Evolutionary conservation across 2,888 invertebrate species (phyloP).

Genomic region (Eristalinus aeneus): DNA sequence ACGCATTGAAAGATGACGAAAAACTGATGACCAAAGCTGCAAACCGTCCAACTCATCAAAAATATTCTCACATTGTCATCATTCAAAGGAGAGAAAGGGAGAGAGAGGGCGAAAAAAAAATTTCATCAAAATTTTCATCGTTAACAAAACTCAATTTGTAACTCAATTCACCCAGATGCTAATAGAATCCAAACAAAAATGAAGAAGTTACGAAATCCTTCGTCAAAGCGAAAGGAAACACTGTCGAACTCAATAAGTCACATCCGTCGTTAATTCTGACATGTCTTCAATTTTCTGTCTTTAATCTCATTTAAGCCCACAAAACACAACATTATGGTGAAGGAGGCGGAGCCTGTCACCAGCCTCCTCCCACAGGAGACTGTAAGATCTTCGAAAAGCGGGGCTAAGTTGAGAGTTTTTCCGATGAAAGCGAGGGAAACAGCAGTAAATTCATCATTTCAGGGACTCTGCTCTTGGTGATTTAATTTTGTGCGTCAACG

Average conservation of each 20-base stretch:
- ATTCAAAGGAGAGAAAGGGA: not conserved
- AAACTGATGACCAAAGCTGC: not conserved
- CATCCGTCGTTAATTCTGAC: slow-evolving; percentile 39
- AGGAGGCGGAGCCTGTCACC: not conserved
- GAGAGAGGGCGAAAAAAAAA: too few species aligned
- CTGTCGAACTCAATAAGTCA: slow-evolving; percentile 7
- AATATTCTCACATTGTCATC: not conserved
- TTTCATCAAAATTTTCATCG: not conserved
- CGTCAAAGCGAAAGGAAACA: not conserved
- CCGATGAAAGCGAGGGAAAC: not conserved
- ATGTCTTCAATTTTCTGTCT: slow-evolving; percentile 28
- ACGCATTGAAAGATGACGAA: not conserved
- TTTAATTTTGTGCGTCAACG: slow-evolving; percentile 38
- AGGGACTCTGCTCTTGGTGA: slow-evolving; percentile 14
- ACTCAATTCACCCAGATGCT: slow-evolving; percentile 25
- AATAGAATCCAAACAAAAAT: slow-evolving; percentile 30
- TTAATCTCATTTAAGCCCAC: slow-evolving; percentile 45
- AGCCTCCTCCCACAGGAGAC: not conserved
- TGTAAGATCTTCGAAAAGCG: not conserved
- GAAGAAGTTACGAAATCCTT: slow-evolving; percentile 15
- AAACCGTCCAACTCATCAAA: not conserved
- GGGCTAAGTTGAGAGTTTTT: not conserved
- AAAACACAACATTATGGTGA: slow-evolving; percentile 28
- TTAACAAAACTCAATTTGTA: not conserved
- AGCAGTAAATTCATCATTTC: not conserved